Evolutionary conservation across 2,888 invertebrate species (phyloP).

Genomic region (Nephrocerus scutellatus): DNA sequence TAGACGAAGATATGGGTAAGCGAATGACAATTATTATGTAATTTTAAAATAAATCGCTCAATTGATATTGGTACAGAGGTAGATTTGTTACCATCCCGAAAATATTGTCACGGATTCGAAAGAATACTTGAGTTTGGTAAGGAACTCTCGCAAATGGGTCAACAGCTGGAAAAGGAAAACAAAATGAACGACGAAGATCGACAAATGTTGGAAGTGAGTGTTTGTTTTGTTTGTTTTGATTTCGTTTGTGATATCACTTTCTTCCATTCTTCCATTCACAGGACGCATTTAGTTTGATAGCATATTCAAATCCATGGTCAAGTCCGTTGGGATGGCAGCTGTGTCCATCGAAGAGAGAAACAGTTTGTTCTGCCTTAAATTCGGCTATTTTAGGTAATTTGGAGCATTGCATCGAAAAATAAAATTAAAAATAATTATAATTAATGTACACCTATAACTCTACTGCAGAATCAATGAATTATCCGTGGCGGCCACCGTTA

Average conservation of each 20-base stretch:
- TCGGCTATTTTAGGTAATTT: slow-evolving; percentile 89
- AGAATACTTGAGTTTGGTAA: slow-evolving; percentile 91
- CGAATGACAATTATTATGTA: too few species aligned
- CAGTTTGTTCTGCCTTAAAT: slow-evolving; percentile 91
- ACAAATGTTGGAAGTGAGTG: slow-evolving; percentile 79
- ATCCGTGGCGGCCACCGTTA: slow-evolving; percentile 84
- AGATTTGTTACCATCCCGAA: slow-evolving; percentile 43
- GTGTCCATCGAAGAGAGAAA: slow-evolving; percentile 88
- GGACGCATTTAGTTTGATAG: slow-evolving; percentile 96
- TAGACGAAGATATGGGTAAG: slow-evolving; percentile 68
- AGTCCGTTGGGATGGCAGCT: slow-evolving; percentile 96
- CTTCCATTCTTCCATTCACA: slow-evolving; percentile 42
- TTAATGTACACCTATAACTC: neutral
- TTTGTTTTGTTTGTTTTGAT: neutral
- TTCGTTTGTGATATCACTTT: neutral
- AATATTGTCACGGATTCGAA: slow-evolving; percentile 64
- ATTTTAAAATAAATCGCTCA: too few species aligned
- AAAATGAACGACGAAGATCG: slow-evolving; percentile 72
- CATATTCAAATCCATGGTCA: slow-evolving; percentile 96
- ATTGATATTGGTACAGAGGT: slow-evolving; percentile 43
- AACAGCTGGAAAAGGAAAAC: slow-evolving; percentile 71
- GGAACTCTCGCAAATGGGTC: slow-evolving; percentile 87
- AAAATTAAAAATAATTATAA: neutral
- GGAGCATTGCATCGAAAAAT: neutral
- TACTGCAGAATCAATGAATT: slow-evolving; percentile 80